Evolutionary conservation across 2,113 vertebrate genomes (phyloP).

Genomic region (Sebastes fasciatus): DNA sequence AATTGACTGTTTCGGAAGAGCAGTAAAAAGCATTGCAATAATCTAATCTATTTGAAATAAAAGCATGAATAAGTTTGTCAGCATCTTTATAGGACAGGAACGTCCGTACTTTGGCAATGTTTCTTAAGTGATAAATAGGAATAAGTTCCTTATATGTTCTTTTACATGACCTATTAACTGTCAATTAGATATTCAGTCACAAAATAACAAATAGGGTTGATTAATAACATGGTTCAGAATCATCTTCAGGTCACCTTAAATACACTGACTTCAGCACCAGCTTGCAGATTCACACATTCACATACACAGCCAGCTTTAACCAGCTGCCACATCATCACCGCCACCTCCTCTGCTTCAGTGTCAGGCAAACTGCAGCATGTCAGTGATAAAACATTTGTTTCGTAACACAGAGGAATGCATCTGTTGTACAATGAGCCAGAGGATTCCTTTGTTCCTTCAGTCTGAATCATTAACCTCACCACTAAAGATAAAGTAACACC

Average conservation of each 20-base stretch:
- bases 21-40: no score
- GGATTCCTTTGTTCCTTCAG: constrained; percentile 13
- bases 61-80: no score
- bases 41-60: no score
- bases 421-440: not conserved
- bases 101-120: no score
- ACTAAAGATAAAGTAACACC: not conserved
- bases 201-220: not conserved
- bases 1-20: no score
- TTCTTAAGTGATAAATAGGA: no score
- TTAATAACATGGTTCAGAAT: not conserved
- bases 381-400: constrained; percentile 46
- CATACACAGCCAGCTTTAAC: not conserved
- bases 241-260: not conserved
- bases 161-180: not conserved
- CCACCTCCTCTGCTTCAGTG: not conserved
- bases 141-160: not conserved
- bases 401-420: constrained; percentile 51
- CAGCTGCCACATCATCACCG: not conserved
- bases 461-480: not conserved
- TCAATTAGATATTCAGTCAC: not conserved
- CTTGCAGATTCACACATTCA: not conserved
- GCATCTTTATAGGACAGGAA: no score
- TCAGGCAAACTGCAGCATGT: constrained; percentile 38
- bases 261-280: not conserved